Base-by-base conservation (phyloP, 2,113 vertebrate genomes). In the Clupea harengus region DNA sequence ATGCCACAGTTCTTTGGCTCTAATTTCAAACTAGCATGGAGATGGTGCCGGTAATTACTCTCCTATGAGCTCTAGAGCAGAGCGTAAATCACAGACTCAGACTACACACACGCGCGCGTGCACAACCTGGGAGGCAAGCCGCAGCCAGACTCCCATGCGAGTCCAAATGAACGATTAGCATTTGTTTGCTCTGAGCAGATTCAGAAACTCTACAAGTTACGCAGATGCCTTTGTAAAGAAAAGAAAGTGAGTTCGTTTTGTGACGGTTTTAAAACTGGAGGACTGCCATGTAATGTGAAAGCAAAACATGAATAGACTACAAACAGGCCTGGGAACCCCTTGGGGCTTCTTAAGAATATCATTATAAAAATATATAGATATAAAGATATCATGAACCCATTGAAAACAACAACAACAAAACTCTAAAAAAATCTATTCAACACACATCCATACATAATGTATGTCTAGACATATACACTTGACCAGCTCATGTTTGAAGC, bases 31-130 rank as follows among this genome's bases (percentile, higher is more conserved):
- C 45, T 84, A 46, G 54, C 75, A 85, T 81, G 20, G 54, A 45
- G 78, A 39, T 81, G 49, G 72, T 39, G 72, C 72, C 5, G 85
- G 86, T 86, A 87, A 84, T 64, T 87, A 86, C 86, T 89, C 86
- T 88, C 89, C 85, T 86, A 88, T 89, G 89, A 85, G 88, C 89
- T 87, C 45, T 80, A 81, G 28, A 25, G 64, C 89, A 83, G 85
- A 88, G 83, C 88, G 87, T 90, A 89, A 89, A 90, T 90, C 89
- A 90, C 60, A 82, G 45, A 83, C 83, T 82, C 7, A 64, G 60
- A 25, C 60, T 64, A 64, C 60, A 49, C 17, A 60, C 54, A 60
- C 15, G 20, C 17, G 20, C 20, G 20, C 54, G 6, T 17, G 15
- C 72, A 20, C 67, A 80, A 78, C 72, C 25, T 78, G 32, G 72